These are phyloP conservation scores for Pandemis cinnamomeana DNA, from an alignment of 2,888 invertebrate genomes.

Conservation along the genomic window DNA sequence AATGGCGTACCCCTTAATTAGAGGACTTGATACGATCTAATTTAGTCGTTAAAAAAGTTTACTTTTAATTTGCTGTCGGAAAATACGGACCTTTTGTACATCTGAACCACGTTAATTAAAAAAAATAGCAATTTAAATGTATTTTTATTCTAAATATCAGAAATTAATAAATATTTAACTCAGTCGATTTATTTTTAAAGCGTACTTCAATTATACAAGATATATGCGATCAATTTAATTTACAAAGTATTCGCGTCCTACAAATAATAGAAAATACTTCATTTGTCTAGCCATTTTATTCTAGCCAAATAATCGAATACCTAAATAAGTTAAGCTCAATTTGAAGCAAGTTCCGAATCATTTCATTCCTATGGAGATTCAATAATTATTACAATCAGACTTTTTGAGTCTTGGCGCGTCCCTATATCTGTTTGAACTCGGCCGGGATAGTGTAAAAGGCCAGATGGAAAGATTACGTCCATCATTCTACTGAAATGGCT, in stretches of 20 bases:
- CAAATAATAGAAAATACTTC: neutral
- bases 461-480: constrained; percentile 34
- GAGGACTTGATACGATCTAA: constrained; percentile 30
- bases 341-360: neutral
- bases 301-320: neutral
- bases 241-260: no score
- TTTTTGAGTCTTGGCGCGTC: neutral
- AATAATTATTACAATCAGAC: constrained; percentile 13
- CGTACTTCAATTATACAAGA: no score
- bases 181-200: no score
- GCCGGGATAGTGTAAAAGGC: constrained; percentile 25
- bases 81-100: neutral
- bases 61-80: constrained; percentile 18
- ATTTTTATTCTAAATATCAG: neutral
- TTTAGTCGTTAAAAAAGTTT: constrained; percentile 35
- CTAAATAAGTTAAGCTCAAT: neutral
- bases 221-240: no score
- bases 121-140: no score
- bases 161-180: neutral
- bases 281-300: neutral
- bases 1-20: constrained; percentile 26
- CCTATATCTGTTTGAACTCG: constrained; percentile 18
- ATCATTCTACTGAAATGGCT: constrained; percentile 23
- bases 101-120: neutral
- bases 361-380: neutral